A percentile compares a stretch with the other conserved stretches of the same genome.
Conservation (phyloP, 2,797 vertebrate species). For the Sebastes vulpes region DNA sequence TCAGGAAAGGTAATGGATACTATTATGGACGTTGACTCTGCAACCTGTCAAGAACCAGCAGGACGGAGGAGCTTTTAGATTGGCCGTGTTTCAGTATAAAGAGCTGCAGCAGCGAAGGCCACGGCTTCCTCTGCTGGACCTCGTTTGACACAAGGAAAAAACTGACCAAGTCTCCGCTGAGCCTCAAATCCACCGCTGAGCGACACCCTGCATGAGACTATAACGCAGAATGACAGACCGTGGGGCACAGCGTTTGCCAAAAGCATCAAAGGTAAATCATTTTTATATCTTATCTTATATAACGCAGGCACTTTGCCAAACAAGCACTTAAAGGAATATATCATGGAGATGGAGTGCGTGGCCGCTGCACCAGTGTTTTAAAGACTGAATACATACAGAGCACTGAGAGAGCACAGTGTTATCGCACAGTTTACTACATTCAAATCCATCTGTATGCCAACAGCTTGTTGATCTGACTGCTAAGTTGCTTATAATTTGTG, state of each 20-base stretch:
- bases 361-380: not conserved
- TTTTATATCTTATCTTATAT: constrained; percentile 33
- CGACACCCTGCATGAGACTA: constrained; percentile 6
- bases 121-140: constrained; percentile 31
- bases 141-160: constrained; percentile 35
- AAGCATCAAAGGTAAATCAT: constrained; percentile 58
- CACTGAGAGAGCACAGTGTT: not conserved
- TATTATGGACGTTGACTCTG: not conserved
- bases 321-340: constrained; percentile 52
- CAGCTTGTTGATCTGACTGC: constrained; percentile 5
- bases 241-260: not conserved
- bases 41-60: not conserved
- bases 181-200: constrained; percentile 15
- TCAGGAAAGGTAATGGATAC: constrained; percentile 5
- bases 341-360: not conserved
- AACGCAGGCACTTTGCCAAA: constrained; percentile 50
- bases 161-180: constrained; percentile 10
- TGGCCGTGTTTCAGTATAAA: constrained; percentile 2
- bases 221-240: constrained; percentile 17
- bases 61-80: constrained; percentile 11
- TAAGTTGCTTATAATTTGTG: constrained; percentile 24
- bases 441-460: not conserved
- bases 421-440: not conserved
- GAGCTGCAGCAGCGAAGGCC: constrained; percentile 5
- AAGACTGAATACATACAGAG: not conserved